phyloP scores from a whole-genome alignment of 2,888 invertebrate genomes.

The Pediacus dermestoides region DNA sequence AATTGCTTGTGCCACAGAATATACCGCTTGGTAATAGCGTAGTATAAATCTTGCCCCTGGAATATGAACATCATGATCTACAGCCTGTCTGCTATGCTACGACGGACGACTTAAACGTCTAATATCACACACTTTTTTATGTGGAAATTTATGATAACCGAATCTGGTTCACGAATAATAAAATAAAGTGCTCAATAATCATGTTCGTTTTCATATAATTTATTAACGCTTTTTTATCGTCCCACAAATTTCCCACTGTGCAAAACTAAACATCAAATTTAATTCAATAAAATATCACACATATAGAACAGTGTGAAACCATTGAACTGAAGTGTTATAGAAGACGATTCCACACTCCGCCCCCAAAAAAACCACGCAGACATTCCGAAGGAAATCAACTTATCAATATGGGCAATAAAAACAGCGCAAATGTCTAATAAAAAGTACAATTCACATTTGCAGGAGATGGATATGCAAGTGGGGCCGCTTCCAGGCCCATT shows the following conservation, averaged over 20 bases:
- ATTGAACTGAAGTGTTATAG: no score
- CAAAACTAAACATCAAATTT: no score
- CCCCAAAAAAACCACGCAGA: no score
- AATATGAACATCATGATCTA: slow-evolving; percentile 42
- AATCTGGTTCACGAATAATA: no score
- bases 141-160: slow-evolving; percentile 1
- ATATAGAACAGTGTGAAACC: no score
- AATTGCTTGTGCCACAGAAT: slow-evolving; percentile 38
- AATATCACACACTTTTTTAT: slow-evolving; percentile 28
- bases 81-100: slow-evolving; percentile 28
- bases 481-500: slow-evolving; percentile 31
- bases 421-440: slow-evolving; percentile 33
- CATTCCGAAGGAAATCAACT: slow-evolving; percentile 27
- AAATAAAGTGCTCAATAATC: no score
- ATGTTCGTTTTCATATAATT: no score
- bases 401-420: slow-evolving; percentile 34
- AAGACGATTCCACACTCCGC: no score
- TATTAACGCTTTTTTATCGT: no score
- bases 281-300: no score
- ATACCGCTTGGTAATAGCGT: slow-evolving; percentile 37
- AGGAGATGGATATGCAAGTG: slow-evolving; percentile 32
- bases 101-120: slow-evolving; percentile 31
- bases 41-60: slow-evolving; percentile 37
- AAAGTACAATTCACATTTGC: slow-evolving; percentile 32
- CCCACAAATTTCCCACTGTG: no score